Base-by-base conservation (phyloP, 1,140 invertebrate genomes). In the Drosophila oshimai region DNA sequence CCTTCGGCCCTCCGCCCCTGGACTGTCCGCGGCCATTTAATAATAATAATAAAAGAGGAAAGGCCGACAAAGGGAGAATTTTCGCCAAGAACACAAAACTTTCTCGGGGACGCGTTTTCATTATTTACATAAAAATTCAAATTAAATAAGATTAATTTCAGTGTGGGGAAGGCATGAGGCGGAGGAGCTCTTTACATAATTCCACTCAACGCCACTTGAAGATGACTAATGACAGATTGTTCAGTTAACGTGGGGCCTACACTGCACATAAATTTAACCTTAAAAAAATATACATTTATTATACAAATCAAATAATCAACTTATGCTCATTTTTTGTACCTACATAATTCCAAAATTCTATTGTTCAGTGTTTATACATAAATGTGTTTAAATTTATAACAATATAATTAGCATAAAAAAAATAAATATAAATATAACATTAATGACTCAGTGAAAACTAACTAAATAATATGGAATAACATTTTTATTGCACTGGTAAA, bases 111-210 rank as follows among this genome's bases (percentile, higher is more conserved):
- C 49, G 60, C 50, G 47, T 46, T 57, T 86, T 62, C 73, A 83
- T 79, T 79, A 79, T 76, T 87, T 87, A 70, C 76, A 86, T 80
- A 80, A 76, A 86, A 84, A 75, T 76, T 86, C 75, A 86, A 86
- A 86, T 86, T 76, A 86, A 87, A 80, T 80, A 87, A 87, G 81
- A 86, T 87, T 86, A 74, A 86, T 86, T 87, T 79, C 53, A 28
- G 46, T 24, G 41, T 31, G 13, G 24, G 13, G 31, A 13, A 13
- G 22, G 22, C 12, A 7, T n/a, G 26, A 13, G 28, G 12, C 9
- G 2, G 34, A 17, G 12, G 29, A 12, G 39, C 22, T 26, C 69
- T 81, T 75, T 46, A 65, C 81, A 86, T 86, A 86, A 86, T 86
- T 77, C 81, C 81, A 87, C 69, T 87, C 81, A 87, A 81, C 81